A percentile compares a stretch with the other conserved stretches of the same genome.
Evolutionary conservation across 2,797 vertebrate genomes (phyloP).

Genomic region (Heterohyrax brucei): DNA sequence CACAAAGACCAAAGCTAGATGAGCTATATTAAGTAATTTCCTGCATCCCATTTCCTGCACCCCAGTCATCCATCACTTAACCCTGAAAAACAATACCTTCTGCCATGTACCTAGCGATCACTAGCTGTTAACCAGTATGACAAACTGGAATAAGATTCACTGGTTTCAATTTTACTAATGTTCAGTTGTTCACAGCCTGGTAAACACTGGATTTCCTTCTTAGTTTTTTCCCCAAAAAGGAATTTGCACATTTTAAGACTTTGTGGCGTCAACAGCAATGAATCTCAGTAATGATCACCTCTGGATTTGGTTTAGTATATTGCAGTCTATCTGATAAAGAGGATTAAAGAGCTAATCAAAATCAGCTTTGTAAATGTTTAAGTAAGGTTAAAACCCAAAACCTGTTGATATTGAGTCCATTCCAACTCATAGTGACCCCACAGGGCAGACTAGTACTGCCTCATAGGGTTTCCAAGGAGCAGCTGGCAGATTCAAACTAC

Average conservation of each 20-base stretch:
- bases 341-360: slow-evolving; percentile 79
- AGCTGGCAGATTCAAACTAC: no score
- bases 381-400: background rate
- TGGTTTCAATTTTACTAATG: slow-evolving; percentile 62
- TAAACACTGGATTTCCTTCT: slow-evolving; percentile 49
- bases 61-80: background rate
- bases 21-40: no score
- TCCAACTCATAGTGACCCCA: no score
- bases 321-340: slow-evolving; percentile 61
- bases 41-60: no score
- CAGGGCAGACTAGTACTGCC: no score
- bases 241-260: slow-evolving; percentile 48
- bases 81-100: slow-evolving; percentile 52
- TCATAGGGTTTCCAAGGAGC: no score
- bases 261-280: slow-evolving; percentile 17
- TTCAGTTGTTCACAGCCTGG: slow-evolving; percentile 30
- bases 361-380: slow-evolving; percentile 73
- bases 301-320: slow-evolving; percentile 63
- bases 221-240: background rate
- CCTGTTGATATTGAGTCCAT: no score
- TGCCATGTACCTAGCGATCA: background rate
- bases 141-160: slow-evolving; percentile 65
- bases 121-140: slow-evolving; percentile 42
- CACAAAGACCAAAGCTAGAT: no score
- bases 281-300: slow-evolving; percentile 65